Base-by-base conservation (phyloP, 2,113 vertebrate species). In the Centrocercus urophasianus region DNA sequence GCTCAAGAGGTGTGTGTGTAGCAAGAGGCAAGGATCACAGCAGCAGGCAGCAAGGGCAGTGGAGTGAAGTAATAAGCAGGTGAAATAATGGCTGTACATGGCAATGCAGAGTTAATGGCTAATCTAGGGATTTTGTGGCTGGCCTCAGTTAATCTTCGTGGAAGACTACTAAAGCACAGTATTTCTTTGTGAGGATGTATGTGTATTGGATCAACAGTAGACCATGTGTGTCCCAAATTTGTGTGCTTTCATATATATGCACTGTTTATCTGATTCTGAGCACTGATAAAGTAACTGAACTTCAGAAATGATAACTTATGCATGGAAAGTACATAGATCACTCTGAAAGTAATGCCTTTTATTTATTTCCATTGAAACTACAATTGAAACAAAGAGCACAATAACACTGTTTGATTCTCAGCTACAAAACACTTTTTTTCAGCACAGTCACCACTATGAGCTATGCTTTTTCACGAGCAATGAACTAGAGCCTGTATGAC, bases 71-170 rank as follows among this genome's bases (percentile, higher is more conserved):
- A 96, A 95, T 66, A 84, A 93, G 73, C 75, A 84, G 88, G 76
- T 88, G 88, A 97, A 95, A 94, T 90, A 86, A 95, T 95, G 76
- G 83, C 38, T 65, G 16, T 45, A 13, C 95, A 91, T 95, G 86
- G 95, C 94, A 96, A 93, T 42, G 59, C 27, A 63, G 30, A 94
- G 94, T 96, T 96, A 96, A 94, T 89, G 77, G 86, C 93, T 97
- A 94, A 95, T 78, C 94, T 70, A 59, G 81, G 59, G 86, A 92
- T 90, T 92, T 76, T 93, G 70, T 89, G 45, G 57, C 86, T 88
- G 73, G 76, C 30, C 71, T 48, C 52, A 64, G 65, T n/a, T 63
- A 54, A 66, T 64, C 56, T 83, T 76, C 0, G 0, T 77, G 60
- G 59, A 61, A 81, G 61, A 69, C 88, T 86, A 57, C 30, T 70